phyloP scores from a whole-genome alignment of 2,888 invertebrate species.

The Amphimallon solstitiale region DNA sequence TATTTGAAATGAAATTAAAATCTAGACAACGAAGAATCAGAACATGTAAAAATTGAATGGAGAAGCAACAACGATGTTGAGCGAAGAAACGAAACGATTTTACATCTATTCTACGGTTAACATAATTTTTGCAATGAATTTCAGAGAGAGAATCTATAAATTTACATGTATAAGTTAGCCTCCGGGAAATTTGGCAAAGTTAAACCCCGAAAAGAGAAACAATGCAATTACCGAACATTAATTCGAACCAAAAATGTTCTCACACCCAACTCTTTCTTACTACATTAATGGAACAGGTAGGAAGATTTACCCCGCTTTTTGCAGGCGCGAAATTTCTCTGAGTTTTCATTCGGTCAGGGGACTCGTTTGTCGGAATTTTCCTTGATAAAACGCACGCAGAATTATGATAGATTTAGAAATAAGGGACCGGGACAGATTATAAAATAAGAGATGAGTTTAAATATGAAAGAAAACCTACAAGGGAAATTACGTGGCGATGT shows the following conservation, averaged over 20 bases:
- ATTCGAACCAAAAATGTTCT: slow-evolving; percentile 34
- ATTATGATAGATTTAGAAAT: slow-evolving; percentile 63
- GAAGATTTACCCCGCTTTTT: slow-evolving; percentile 6
- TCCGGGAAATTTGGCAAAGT: slow-evolving; percentile 23
- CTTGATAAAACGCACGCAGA: slow-evolving; percentile 62
- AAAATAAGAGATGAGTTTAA: slow-evolving; percentile 61
- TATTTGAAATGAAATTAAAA: slow-evolving; percentile 31
- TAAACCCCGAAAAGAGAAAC: slow-evolving; percentile 33
- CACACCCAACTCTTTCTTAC: slow-evolving; percentile 34
- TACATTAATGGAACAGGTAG: slow-evolving; percentile 24
- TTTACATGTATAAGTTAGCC: slow-evolving; percentile 34
- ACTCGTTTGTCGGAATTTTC: slow-evolving; percentile 61
- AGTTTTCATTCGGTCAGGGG: slow-evolving; percentile 51
- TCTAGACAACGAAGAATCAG: slow-evolving; percentile 6
- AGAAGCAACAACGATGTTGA: slow-evolving; percentile 20
- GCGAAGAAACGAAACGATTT: slow-evolving; percentile 23
- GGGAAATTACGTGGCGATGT: not conserved
- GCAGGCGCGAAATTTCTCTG: slow-evolving; percentile 1
- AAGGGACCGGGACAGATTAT: slow-evolving; percentile 61
- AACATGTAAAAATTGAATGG: slow-evolving; percentile 11
- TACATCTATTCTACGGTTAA: slow-evolving; percentile 33
- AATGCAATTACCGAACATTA: slow-evolving; percentile 39
- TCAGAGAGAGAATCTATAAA: slow-evolving; percentile 34
- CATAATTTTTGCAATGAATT: slow-evolving; percentile 37
- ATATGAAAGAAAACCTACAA: slow-evolving; percentile 50